phyloP scores from a whole-genome alignment of 1,140 invertebrate species.

The Zaprionus inermis region DNA sequence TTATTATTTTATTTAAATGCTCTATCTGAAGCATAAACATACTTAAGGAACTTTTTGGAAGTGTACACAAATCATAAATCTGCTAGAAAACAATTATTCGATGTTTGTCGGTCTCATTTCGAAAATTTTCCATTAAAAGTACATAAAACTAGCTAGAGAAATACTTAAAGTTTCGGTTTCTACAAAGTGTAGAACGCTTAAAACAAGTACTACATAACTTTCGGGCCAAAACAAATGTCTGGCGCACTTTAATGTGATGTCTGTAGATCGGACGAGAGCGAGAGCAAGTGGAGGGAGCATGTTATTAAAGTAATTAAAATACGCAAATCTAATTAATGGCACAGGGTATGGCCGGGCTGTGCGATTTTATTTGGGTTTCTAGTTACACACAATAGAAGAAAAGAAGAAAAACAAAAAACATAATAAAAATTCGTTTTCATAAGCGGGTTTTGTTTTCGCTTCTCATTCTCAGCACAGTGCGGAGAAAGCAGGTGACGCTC shows the following conservation, averaged over 20 bases:
- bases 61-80: not conserved
- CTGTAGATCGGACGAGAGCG: not conserved
- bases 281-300: not conserved
- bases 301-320: constrained; percentile 14
- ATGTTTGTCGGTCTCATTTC: constrained; percentile 20
- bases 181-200: constrained; percentile 44
- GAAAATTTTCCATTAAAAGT: constrained; percentile 65
- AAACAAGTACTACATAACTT: constrained; percentile 1
- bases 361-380: constrained; percentile 28
- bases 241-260: constrained; percentile 2
- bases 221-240: constrained; percentile 24
- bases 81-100: constrained; percentile 4
- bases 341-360: not conserved
- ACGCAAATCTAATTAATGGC: constrained; percentile 10
- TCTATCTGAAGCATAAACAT: not conserved
- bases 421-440: constrained; percentile 53
- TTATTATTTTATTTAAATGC: not conserved
- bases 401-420: not conserved
- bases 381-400: constrained; percentile 14
- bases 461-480: constrained; percentile 64
- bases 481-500: constrained; percentile 58
- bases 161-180: constrained; percentile 41
- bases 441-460: constrained; percentile 61
- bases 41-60: not conserved
- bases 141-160: constrained; percentile 52